Conservation (phyloP, 2,113 vertebrate species). For the Donacobius atricapilla region DNA sequence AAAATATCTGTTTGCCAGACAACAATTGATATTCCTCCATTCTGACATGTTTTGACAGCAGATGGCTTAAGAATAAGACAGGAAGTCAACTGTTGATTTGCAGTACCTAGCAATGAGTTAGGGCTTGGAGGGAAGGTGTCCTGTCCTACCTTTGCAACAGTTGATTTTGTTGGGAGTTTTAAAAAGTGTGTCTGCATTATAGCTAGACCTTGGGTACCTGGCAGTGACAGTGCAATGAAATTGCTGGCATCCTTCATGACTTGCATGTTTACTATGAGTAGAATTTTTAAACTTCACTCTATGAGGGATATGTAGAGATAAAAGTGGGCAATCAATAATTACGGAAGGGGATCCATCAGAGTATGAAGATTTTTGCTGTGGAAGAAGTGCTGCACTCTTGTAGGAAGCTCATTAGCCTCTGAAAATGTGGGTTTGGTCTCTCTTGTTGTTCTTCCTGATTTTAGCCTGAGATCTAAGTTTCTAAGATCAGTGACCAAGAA, state of each 20-base stretch:
- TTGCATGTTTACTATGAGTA: not conserved
- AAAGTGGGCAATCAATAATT: not conserved
- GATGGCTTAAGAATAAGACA: constrained; percentile 68
- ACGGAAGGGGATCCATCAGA: not conserved
- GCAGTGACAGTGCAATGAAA: not conserved
- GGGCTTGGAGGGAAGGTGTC: constrained; percentile 27
- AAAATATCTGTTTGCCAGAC: constrained; percentile 58
- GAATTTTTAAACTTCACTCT: not conserved
- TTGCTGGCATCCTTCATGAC: not conserved
- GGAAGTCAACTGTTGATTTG: constrained; percentile 64
- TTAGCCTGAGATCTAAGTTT: not conserved
- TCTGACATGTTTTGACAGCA: constrained; percentile 62
- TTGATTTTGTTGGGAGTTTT: not conserved
- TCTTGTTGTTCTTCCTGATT: not conserved
- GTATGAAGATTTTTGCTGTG: not conserved
- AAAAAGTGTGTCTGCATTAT: not conserved
- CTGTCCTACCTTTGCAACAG: constrained; percentile 43
- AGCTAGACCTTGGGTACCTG: not conserved
- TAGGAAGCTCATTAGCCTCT: not conserved
- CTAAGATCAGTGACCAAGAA: not conserved
- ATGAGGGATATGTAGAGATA: not conserved
- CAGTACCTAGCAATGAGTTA: constrained; percentile 41
- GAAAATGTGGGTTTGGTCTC: not conserved
- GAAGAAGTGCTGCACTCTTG: not conserved
- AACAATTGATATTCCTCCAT: constrained; percentile 62